phyloP scores from a whole-genome alignment of 1,140 invertebrate genomes.

The Luehdorfia chinensis region DNA sequence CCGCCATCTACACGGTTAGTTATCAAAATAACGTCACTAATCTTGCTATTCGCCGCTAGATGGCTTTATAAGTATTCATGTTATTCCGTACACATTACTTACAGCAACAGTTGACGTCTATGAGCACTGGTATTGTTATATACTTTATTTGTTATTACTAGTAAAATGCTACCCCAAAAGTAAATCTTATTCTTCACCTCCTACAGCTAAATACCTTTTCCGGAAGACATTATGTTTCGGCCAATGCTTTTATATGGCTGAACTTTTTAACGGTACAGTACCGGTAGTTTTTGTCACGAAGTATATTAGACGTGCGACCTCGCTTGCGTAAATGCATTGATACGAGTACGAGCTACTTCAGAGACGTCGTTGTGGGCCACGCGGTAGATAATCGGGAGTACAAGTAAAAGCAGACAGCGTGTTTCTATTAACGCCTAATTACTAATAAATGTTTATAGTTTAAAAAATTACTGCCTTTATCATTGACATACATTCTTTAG shows the following conservation, averaged over 20 bases:
- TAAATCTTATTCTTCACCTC: not conserved
- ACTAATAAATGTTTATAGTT: too few relatives aligned
- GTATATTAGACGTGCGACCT: slow-evolving; percentile 18
- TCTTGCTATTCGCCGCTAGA: slow-evolving; percentile 39
- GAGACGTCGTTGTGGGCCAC: slow-evolving; percentile 18
- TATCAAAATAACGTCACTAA: too few relatives aligned
- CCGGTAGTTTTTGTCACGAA: slow-evolving; percentile 22
- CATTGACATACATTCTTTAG: too few relatives aligned
- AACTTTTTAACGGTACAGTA: slow-evolving; percentile 10
- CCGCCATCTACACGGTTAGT: too few relatives aligned
- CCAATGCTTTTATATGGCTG: slow-evolving; percentile 10
- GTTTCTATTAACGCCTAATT: too few relatives aligned
- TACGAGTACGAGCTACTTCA: slow-evolving; percentile 23
- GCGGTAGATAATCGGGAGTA: slow-evolving; percentile 17
- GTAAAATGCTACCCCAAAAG: too few relatives aligned
- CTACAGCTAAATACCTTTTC: slow-evolving; percentile 8
- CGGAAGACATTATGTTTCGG: slow-evolving; percentile 14
- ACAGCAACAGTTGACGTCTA: too few relatives aligned
- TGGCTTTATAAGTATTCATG: slow-evolving; percentile 21
- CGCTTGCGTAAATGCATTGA: slow-evolving; percentile 29
- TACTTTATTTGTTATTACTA: too few relatives aligned
- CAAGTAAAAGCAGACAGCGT: slow-evolving; percentile 9
- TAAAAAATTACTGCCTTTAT: too few relatives aligned
- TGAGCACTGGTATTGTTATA: too few relatives aligned
- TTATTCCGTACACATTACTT: too few relatives aligned